These are phyloP conservation scores for Chironomus tepperi DNA, from an alignment of 1,140 invertebrate genomes.

Conservation along the genomic window DNA sequence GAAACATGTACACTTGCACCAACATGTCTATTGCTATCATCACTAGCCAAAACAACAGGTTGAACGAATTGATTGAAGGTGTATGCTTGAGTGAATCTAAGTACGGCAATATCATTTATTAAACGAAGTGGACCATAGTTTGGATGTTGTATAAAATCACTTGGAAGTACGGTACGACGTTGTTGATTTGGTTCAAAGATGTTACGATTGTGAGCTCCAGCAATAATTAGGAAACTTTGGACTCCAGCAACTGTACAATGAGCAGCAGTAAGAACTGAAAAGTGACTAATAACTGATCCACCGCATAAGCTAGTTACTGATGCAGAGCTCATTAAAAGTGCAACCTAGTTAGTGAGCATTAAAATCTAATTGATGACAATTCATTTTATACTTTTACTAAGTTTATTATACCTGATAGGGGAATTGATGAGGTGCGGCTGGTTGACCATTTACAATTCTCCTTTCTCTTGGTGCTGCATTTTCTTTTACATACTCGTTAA, in stretches of 20 bases:
- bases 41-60: background rate
- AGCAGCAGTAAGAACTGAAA: conserved; percentile 42
- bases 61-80: background rate
- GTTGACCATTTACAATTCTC: conserved; percentile 36
- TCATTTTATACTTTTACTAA: too few relatives aligned
- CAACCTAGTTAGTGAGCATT: conserved; percentile 21
- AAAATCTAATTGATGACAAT: background rate
- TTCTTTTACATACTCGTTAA: background rate
- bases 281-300: conserved; percentile 41
- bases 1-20: background rate
- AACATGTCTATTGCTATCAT: background rate
- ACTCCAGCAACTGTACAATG: conserved; percentile 38
- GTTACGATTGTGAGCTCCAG: background rate
- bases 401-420: conserved; percentile 36
- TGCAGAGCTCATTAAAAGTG: conserved; percentile 34
- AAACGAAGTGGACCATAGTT: background rate
- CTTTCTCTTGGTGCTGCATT: conserved; percentile 25
- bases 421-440: conserved; percentile 35
- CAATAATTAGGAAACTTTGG: background rate
- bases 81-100: background rate
- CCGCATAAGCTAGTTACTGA: conserved; percentile 35
- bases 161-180: background rate
- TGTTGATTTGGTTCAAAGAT: background rate
- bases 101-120: background rate
- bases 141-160: background rate